These are phyloP conservation scores for Oscheius sp. DNA, from an alignment of 2,888 invertebrate species.

Conservation along the genomic window DNA sequence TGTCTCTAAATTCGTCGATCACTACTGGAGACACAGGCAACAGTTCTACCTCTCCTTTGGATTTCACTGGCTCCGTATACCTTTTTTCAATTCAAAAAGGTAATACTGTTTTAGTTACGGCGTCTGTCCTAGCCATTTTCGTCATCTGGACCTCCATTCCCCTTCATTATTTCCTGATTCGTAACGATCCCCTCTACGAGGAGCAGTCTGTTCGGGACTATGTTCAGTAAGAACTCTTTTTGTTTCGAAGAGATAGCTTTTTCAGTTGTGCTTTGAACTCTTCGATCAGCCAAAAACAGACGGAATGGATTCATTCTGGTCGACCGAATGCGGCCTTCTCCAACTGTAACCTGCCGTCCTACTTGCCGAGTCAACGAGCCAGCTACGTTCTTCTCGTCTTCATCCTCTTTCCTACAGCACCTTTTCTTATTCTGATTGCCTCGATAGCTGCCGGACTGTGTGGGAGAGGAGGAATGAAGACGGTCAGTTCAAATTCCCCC, in stretches of 20 bases:
- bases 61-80: slow-evolving; percentile 6
- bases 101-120: not conserved
- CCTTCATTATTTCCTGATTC: slow-evolving; percentile 2
- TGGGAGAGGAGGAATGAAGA: slow-evolving; percentile 30
- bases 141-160: slow-evolving; percentile 10
- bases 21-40: not conserved
- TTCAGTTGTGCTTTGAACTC: slow-evolving; percentile 19
- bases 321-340: slow-evolving; percentile 15
- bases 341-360: slow-evolving; percentile 7
- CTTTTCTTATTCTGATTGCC: slow-evolving; percentile 8
- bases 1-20: not conserved
- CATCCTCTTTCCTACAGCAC: not conserved
- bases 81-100: not conserved
- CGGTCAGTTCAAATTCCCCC: not conserved
- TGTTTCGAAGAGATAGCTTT: not conserved
- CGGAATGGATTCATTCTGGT: slow-evolving; percentile 17
- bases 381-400: slow-evolving; percentile 1
- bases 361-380: slow-evolving; percentile 2
- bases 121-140: not conserved
- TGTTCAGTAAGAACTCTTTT: slow-evolving; percentile 2
- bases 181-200: not conserved
- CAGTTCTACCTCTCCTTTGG: slow-evolving; percentile 6
- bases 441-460: slow-evolving; percentile 17
- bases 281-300: not conserved
- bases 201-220: slow-evolving; percentile 1